phyloP scores from a whole-genome alignment of 2,113 vertebrate genomes.

The Nesoenas mayeri region DNA sequence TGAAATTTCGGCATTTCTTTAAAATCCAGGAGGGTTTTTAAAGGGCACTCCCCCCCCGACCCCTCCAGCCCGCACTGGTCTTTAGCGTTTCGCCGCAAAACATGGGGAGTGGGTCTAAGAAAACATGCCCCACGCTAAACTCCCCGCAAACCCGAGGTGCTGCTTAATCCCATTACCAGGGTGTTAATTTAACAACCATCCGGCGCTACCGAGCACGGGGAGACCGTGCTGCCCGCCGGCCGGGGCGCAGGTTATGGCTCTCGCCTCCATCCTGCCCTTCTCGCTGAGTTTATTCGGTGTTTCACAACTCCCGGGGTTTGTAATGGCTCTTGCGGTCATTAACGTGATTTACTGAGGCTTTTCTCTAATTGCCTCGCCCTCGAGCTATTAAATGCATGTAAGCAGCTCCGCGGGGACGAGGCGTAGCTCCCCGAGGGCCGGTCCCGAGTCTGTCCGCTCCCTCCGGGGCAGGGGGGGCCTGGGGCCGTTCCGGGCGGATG shows the following conservation, averaged over 20 bases:
- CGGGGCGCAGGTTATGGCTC: background rate
- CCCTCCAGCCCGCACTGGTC: background rate
- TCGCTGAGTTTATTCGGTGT: background rate
- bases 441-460: background rate
- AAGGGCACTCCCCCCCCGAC: rapidly evolving
- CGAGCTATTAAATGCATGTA: constrained; percentile 23
- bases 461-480: background rate
- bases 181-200: constrained; percentile 22
- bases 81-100: background rate
- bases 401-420: background rate
- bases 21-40: background rate
- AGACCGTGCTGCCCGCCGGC: background rate
- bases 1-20: background rate
- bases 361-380: constrained; percentile 51
- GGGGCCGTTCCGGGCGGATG: background rate
- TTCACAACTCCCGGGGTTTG: constrained; percentile 9
- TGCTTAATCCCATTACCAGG: constrained; percentile 17
- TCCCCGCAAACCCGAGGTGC: background rate
- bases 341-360: constrained; percentile 61
- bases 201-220: background rate
- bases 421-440: background rate
- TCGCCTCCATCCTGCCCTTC: background rate
- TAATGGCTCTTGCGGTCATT: constrained; percentile 58
- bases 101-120: background rate
- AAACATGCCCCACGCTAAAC: background rate